Conservation (phyloP, 1,140 invertebrate genomes). For the Drosophila trapezifrons region DNA sequence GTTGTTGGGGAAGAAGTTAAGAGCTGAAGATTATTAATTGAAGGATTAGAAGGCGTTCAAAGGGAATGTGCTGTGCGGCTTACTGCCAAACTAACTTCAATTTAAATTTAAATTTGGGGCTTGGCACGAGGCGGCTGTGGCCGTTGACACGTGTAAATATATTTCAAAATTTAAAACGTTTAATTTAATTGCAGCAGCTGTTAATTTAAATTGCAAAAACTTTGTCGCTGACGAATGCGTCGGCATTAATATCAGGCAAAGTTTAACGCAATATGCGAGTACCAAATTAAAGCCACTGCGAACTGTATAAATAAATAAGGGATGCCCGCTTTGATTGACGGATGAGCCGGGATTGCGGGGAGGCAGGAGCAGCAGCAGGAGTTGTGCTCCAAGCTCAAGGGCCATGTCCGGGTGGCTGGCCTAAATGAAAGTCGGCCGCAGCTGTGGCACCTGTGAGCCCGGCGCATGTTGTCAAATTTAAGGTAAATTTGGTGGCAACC, state of each 20-base stretch:
- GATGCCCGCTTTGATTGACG: constrained; percentile 63
- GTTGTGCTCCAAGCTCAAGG: constrained; percentile 4
- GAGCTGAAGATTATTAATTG: constrained; percentile 80
- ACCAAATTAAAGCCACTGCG: constrained; percentile 42
- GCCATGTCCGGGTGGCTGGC: constrained; percentile 17
- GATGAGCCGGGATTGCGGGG: constrained; percentile 6
- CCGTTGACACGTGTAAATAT: constrained; percentile 71
- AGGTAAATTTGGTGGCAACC: constrained; percentile 77
- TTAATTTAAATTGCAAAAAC: constrained; percentile 73
- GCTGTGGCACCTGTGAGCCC: constrained; percentile 64
- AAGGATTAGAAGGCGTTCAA: constrained; percentile 79
- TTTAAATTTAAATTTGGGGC: constrained; percentile 77
- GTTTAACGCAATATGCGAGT: constrained; percentile 23
- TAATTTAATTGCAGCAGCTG: constrained; percentile 80
- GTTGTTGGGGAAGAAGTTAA: constrained; percentile 45
- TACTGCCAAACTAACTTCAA: constrained; percentile 71
- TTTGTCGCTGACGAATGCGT: constrained; percentile 68
- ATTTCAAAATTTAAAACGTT: constrained; percentile 67
- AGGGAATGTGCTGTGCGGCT: constrained; percentile 41
- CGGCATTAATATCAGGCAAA: constrained; percentile 63
- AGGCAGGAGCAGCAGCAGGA: neutral
- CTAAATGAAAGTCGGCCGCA: constrained; percentile 50
- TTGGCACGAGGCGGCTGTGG: neutral
- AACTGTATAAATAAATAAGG: constrained; percentile 60
- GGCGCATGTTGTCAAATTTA: constrained; percentile 77